Conservation (phyloP, 2,797 vertebrate genomes). For the Enteromius argenteus region DNA sequence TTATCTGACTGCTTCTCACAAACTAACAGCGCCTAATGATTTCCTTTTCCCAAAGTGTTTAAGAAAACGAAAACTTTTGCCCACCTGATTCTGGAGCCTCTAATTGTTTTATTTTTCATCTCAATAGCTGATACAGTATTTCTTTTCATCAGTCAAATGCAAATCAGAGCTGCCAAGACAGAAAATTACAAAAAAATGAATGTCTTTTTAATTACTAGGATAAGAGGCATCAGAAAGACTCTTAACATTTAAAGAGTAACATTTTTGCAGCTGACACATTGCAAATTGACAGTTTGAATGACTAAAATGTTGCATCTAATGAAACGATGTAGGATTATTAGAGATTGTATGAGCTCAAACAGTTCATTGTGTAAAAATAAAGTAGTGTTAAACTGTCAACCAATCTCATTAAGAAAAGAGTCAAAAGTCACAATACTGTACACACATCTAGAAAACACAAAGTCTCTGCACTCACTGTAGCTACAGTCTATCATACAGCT, state of each 20-base stretch:
- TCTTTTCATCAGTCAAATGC: not conserved
- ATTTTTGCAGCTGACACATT: not conserved
- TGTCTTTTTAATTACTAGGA: not conserved
- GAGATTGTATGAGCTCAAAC: not conserved
- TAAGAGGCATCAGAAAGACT: not conserved
- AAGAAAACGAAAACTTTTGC: not conserved
- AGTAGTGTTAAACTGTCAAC: not conserved
- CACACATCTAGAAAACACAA: not conserved
- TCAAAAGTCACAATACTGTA: not conserved
- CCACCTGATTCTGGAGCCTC: not conserved
- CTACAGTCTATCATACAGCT: not conserved
- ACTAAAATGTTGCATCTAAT: not conserved
- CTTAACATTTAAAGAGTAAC: not conserved
- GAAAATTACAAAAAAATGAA: not conserved
- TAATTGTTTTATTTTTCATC: conserved; percentile 8
- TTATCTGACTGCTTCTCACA: conserved; percentile 18
- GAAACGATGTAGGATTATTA: not conserved
- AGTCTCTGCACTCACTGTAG: not conserved
- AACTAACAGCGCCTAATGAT: not conserved
- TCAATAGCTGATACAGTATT: not conserved
- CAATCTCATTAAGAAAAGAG: not conserved
- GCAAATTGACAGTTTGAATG: conserved; percentile 2
- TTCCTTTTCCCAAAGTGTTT: not conserved
- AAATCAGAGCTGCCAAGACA: not conserved
- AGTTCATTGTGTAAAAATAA: not conserved